Conservation (phyloP, 2,797 vertebrate genomes). For the Mormyrus hasselquistii region DNA sequence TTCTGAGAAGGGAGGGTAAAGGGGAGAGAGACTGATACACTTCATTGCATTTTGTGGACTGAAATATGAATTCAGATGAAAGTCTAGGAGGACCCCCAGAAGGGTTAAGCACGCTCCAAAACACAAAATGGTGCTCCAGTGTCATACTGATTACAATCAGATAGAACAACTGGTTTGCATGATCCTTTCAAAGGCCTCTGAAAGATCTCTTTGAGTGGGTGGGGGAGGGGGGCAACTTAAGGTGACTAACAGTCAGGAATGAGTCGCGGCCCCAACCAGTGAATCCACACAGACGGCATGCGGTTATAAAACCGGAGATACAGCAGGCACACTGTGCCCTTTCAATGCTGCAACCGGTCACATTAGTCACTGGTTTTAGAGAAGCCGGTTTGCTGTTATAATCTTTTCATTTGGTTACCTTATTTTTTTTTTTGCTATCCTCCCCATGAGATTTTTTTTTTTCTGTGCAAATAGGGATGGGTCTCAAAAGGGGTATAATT, state of each 20-base stretch:
- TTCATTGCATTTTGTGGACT: constrained; percentile 15
- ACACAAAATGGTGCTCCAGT: background rate
- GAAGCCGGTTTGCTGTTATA: constrained; percentile 7
- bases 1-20: background rate
- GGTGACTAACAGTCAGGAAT: background rate
- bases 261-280: background rate
- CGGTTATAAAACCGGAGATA: background rate
- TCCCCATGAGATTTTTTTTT: background rate
- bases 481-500: constrained; percentile 29
- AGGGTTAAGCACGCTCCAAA: background rate
- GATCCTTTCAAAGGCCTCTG: background rate
- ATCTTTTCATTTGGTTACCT: constrained; percentile 5
- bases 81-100: background rate
- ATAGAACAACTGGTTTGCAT: background rate
- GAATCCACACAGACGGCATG: background rate
- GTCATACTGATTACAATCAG: background rate
- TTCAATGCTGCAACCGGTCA: background rate
- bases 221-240: background rate
- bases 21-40: background rate
- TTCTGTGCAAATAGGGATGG: background rate
- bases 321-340: background rate
- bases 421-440: background rate
- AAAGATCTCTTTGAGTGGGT: background rate
- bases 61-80: background rate
- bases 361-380: background rate